Conservation (phyloP, 1,140 invertebrate species). For the Bombus balteatus region DNA sequence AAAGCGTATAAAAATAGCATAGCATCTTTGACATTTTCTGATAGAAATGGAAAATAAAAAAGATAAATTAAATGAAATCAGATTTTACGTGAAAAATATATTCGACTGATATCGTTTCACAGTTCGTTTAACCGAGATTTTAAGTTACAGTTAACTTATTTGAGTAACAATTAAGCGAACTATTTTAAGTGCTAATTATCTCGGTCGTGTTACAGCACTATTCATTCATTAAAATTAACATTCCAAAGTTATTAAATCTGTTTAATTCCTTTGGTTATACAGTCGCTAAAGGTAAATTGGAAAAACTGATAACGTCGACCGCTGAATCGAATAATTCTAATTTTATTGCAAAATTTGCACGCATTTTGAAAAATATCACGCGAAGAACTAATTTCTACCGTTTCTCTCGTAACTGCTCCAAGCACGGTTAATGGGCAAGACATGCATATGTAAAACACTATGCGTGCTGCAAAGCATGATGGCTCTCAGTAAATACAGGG, state of each 20-base stretch:
- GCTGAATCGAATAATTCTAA: neutral
- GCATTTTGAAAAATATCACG: conserved; percentile 1
- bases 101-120: neutral
- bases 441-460: conserved; percentile 5
- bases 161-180: neutral
- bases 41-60: neutral
- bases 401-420: neutral
- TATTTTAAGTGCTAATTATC: neutral
- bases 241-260: neutral
- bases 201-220: neutral
- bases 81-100: too few species aligned
- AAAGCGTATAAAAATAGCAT: too few species aligned
- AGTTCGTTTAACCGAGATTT: conserved; percentile 5
- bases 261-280: neutral
- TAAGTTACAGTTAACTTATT: neutral
- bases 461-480: neutral
- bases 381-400: neutral
- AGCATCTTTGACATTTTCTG: neutral
- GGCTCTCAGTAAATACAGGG: neutral
- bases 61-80: too few species aligned
- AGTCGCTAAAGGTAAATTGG: neutral
- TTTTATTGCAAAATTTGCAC: too few species aligned
- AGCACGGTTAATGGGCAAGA: neutral
- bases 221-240: neutral
- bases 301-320: neutral